Percentiles rank a stretch among this genome's conserved stretches.
Evolutionary conservation across 2,797 vertebrate genomes (phyloP).

Genomic region (Smutsia temminckii): DNA sequence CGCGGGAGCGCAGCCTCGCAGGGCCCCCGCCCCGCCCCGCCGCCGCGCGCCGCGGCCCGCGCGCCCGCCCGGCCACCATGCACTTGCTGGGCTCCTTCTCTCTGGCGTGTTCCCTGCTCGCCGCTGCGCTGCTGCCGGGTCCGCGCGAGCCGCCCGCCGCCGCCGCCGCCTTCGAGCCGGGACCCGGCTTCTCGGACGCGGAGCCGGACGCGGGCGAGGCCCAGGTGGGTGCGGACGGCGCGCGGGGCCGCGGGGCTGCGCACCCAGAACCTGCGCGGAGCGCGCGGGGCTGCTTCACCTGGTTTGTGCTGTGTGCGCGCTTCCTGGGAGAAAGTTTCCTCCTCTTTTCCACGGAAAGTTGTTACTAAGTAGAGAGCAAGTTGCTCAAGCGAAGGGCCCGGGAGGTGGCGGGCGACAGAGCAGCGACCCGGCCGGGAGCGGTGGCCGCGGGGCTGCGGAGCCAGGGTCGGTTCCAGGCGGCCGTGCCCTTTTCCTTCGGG

Average conservation of each 20-base stretch:
- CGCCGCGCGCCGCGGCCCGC: not conserved
- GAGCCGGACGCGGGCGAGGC: constrained; percentile 89
- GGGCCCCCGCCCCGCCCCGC: constrained; percentile 58
- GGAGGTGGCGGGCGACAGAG: not conserved
- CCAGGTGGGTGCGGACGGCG: constrained; percentile 87
- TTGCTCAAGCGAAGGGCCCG: accelerated
- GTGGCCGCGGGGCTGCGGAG: not conserved
- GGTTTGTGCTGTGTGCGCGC: not conserved
- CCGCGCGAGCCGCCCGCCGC: constrained; percentile 79
- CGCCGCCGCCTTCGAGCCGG: constrained; percentile 89
- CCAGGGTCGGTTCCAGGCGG: not conserved
- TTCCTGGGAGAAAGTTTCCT: not conserved
- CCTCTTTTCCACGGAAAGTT: not conserved
- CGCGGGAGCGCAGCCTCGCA: constrained; percentile 61
- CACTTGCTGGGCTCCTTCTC: constrained; percentile 86
- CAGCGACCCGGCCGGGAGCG: accelerated
- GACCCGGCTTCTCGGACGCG: constrained; percentile 90
- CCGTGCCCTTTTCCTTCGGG: not conserved
- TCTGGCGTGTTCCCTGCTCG: constrained; percentile 83
- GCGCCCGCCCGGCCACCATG: constrained; percentile 82
- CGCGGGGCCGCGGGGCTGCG: not conserved
- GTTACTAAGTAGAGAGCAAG: too few species aligned
- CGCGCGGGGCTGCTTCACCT: not conserved
- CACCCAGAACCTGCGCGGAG: not conserved
- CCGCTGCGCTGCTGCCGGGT: constrained; percentile 82